Evolutionary conservation across 2,888 invertebrate species (phyloP).

Genomic region (Deilephila elpenor): DNA sequence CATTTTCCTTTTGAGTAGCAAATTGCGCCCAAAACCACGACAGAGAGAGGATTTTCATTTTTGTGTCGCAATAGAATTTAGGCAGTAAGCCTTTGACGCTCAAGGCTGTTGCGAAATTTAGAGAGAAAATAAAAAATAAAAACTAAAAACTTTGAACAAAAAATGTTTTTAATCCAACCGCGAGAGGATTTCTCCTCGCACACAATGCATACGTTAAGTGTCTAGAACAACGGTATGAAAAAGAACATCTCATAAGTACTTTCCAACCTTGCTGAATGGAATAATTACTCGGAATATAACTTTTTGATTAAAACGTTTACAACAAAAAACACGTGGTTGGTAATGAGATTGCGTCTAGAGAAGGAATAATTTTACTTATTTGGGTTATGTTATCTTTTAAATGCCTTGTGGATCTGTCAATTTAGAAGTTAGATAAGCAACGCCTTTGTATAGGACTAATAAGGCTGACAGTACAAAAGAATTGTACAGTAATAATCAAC

Average conservation of each 20-base stretch:
- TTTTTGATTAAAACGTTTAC: conserved; percentile 8
- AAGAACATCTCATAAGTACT: conserved; percentile 10
- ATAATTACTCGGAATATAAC: conserved; percentile 5
- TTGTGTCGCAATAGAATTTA: conserved; percentile 15
- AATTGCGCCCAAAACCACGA: neutral
- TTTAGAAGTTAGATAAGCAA: too few species aligned
- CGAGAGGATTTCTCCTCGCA: conserved; percentile 10
- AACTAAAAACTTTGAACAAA: neutral
- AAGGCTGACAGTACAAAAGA: too few species aligned
- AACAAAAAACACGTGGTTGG: neutral
- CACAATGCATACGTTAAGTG: conserved; percentile 14
- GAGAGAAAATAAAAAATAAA: conserved; percentile 1
- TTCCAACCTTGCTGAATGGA: conserved; percentile 12
- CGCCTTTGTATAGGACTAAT: too few species aligned
- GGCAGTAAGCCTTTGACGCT: conserved; percentile 16
- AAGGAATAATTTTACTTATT: neutral
- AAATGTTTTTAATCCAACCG: conserved; percentile 9
- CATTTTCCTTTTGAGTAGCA: conserved; percentile 3
- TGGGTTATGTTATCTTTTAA: neutral
- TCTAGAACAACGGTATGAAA: conserved; percentile 13
- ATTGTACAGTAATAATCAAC: too few species aligned
- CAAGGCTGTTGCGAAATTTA: conserved; percentile 5
- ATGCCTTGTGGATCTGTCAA: neutral
- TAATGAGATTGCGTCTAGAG: neutral
- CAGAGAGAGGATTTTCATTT: neutral